These are phyloP conservation scores for Amphipyra tragopoginis DNA, from an alignment of 2,888 invertebrate species.

Conservation along the genomic window DNA sequence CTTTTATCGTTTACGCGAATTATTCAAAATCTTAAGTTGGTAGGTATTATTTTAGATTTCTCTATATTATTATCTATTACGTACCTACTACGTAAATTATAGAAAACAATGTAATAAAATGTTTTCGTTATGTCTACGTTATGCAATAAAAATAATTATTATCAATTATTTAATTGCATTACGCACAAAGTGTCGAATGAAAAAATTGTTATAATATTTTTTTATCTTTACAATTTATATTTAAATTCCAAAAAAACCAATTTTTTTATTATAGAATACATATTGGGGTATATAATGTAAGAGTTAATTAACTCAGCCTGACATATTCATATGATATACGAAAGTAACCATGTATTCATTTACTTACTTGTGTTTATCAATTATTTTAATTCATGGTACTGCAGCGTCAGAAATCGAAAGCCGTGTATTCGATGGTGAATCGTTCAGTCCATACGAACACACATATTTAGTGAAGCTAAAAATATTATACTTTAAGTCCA, in stretches of 20 bases:
- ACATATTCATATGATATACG: too few species aligned
- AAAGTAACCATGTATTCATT: conserved; percentile 5
- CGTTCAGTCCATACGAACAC: neutral
- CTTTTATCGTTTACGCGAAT: too few species aligned
- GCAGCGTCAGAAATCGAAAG: neutral
- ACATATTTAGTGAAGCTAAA: conserved; percentile 5
- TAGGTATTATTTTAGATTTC: too few species aligned
- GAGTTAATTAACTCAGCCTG: neutral
- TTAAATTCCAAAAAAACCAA: neutral
- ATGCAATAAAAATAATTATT: too few species aligned
- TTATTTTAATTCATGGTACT: conserved; percentile 2
- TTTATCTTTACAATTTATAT: neutral
- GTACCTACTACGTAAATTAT: too few species aligned
- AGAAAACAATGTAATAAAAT: too few species aligned
- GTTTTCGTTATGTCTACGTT: too few species aligned
- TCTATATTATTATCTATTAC: too few species aligned
- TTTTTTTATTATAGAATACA: too few species aligned
- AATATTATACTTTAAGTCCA: neutral
- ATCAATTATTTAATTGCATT: too few species aligned
- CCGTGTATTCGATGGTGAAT: neutral
- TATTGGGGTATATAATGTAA: conserved; percentile 6
- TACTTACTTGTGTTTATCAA: conserved; percentile 10
- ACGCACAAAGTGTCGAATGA: neutral
- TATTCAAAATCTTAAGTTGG: too few species aligned
- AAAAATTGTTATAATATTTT: neutral